Evolutionary conservation across 1,140 invertebrate genomes (phyloP).

Genomic region (Rhyacophila brunnea): DNA sequence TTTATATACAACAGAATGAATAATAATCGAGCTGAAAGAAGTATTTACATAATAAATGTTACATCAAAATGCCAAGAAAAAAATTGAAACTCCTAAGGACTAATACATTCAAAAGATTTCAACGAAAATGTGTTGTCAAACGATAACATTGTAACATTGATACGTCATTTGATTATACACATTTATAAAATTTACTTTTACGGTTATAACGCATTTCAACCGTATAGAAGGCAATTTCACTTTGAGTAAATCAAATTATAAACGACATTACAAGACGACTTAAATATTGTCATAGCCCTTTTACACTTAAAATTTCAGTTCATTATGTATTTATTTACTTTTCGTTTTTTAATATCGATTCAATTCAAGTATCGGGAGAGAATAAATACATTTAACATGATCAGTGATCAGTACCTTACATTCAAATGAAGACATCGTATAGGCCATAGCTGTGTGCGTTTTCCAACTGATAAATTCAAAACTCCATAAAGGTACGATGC

Average conservation of each 20-base stretch:
- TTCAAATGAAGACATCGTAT: slow-evolving; percentile 12
- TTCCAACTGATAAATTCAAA: slow-evolving; percentile 2
- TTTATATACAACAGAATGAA: too few relatives aligned
- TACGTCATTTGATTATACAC: slow-evolving; percentile 32
- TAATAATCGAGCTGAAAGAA: too few relatives aligned
- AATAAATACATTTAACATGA: too few relatives aligned
- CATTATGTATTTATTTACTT: too few relatives aligned
- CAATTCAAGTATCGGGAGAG: too few relatives aligned
- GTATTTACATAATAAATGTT: too few relatives aligned
- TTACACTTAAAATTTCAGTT: too few relatives aligned
- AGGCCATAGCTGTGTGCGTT: slow-evolving; percentile 29
- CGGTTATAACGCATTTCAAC: not conserved
- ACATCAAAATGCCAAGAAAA: not conserved
- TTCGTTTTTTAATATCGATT: too few relatives aligned
- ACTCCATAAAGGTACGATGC: not conserved
- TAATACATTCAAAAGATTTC: slow-evolving; percentile 32
- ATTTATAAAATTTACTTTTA: slow-evolving; percentile 29
- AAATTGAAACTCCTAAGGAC: slow-evolving; percentile 15
- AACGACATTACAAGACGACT: too few relatives aligned
- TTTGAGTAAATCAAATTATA: not conserved
- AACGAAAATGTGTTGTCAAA: slow-evolving; percentile 35
- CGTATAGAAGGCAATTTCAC: not conserved
- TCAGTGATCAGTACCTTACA: slow-evolving; percentile 1
- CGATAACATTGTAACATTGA: slow-evolving; percentile 27
- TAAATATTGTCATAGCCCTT: too few relatives aligned